Evolutionary conservation across 2,888 invertebrate species (phyloP), one percentile per base, ranked within the genome.

Genomic region (Hetaerina titia): DNA sequence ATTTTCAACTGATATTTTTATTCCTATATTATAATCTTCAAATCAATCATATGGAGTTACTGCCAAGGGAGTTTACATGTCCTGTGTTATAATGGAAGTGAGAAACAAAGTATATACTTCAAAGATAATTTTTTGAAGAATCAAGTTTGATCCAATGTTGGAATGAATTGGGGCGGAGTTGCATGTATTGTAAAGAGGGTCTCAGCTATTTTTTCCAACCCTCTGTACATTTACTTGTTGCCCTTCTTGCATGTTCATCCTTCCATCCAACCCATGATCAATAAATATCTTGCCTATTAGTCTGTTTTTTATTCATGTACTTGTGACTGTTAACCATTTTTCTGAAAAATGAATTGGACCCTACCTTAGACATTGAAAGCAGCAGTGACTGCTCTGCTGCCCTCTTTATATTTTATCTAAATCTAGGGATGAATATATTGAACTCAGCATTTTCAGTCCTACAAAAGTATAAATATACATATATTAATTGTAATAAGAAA

Each of bases 1-100:
- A 69, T 92, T 92, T 92, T 92, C 92, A 92, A 92, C 92, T 92
- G 92, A 92, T 92, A 92, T 92, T 92, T 92, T 92, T 69, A 92
- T 56, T 92, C 64, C 69, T 92, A 63, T n/a, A 74, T 74, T 58
- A 89, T 89, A 58, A 57, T 89, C 60, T 92, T 92, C 45, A 92
- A 74, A 92, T 92, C 69, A 69, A 92, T 64, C 69, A 74, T 69
- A 92, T 92, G 92, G 89, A 89, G 89, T 89, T 89, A 92, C 92
- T 92, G 92, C 92, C 92, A 92, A 56, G n/a, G 56, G 90, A 69
- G 69, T 92, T 81, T 74, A 45, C 69, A 63, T 92, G 69, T 56
- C 69, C 69, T 64, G 69, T 69, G 69, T 92, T 69, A 92, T 81
- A 31, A 69, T 92, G 64, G 69, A 69, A 63, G 69, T 92, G 92